Evolutionary conservation across 2,797 vertebrate species (phyloP).

Genomic region (Synanceia verrucosa): DNA sequence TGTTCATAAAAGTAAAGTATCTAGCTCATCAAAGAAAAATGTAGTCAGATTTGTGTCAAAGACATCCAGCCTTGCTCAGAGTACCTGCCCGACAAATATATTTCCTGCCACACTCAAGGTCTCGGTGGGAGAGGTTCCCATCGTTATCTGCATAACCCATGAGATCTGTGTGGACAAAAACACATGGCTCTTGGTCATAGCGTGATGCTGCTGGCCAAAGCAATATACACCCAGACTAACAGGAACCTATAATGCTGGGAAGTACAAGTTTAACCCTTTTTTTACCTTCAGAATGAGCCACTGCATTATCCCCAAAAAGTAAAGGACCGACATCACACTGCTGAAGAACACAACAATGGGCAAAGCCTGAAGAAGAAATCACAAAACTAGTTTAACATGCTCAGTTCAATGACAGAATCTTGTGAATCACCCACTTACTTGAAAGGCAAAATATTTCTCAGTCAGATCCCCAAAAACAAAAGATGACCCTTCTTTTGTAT

Average conservation of each 20-base stretch:
- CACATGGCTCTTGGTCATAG: constrained; percentile 40
- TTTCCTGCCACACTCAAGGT: constrained; percentile 95
- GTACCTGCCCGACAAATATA: constrained; percentile 97
- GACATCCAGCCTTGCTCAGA: neutral
- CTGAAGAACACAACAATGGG: constrained; percentile 98
- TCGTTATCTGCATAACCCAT: constrained; percentile 93
- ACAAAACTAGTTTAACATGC: neutral
- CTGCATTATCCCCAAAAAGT: constrained; percentile 93
- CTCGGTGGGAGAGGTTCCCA: constrained; percentile 93
- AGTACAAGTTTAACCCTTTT: neutral
- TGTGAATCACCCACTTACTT: constrained; percentile 83
- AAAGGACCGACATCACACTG: constrained; percentile 94
- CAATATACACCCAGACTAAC: neutral
- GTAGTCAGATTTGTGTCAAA: neutral
- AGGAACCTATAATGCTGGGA: neutral
- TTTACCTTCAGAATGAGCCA: constrained; percentile 95
- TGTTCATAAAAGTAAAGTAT: neutral
- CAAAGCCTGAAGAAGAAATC: constrained; percentile 80
- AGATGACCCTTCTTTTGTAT: constrained; percentile 87
- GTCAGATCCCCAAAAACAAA: constrained; percentile 92
- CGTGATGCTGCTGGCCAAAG: neutral
- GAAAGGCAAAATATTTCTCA: constrained; percentile 88
- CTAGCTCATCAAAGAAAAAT: neutral
- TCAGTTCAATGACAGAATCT: neutral
- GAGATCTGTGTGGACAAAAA: constrained; percentile 86